Evolutionary conservation across 2,113 vertebrate genomes (phyloP), one percentile per base, ranked within the genome.

Genomic region (Sphyrna mokarran): DNA sequence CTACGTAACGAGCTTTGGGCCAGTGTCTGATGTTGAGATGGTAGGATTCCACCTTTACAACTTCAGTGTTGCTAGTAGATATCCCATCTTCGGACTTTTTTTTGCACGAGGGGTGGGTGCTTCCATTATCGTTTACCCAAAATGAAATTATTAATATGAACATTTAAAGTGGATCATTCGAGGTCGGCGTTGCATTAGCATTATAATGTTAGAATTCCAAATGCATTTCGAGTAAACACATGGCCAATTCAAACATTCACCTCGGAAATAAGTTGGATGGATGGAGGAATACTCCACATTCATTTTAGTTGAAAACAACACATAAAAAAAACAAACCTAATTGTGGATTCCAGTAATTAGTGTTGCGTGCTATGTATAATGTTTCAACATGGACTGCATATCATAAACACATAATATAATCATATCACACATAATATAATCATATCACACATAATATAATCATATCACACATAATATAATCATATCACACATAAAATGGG

Each of bases 21-120:
- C 99, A 48, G 99, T 99, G 96, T 99, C 99, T 96, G 99, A 99
- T 97, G 99, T 99, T 97, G 99, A 99, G 98, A 99, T 99, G 99
- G 99, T 99, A 98, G 48, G 98, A 98, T 97, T 0, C 26, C 69
- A 66, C 26, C 9, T 72, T n/a, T 43, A n/a, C 26, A 54, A 95
- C 93, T 94, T 94, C 26, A 95, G 48, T 72, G 48, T 95, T 76
- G 6, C 69, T 43, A 43, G 26, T 43, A 14, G 69, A 76, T 40
- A 43, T 72, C 48, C 94, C 93, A 23, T 68, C 23, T n/a, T 76
- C 72, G n/a, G 18, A 54, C n/a, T 10, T 63, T 93, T 93, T 63
- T 93, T 93, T 66, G 29, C 33, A n/a, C n/a, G 37, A 22, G 18
- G 18, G 18, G n/a, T 95, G 26, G 29, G 43, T 16, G 20, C 4